Conservation (phyloP, 2,113 vertebrate species). For the human region GRCh38 chr20:36455001-36455500, state of each 20-base stretch:
- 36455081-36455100: neutral
- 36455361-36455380: conserved; percentile 13
- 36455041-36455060: neutral
- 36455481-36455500: neutral
- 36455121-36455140: neutral
- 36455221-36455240: neutral
- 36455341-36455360: conserved; percentile 43
- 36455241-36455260: neutral
- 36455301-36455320: neutral
- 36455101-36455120: neutral
- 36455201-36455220: neutral
- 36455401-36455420: neutral
- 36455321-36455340: neutral
- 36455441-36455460: neutral
- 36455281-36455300: neutral
- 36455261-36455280: neutral
- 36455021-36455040: neutral
- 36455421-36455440: neutral
- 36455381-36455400: neutral
- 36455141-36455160: neutral
- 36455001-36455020: neutral
- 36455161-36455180: neutral
- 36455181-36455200: neutral
- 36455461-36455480: neutral
- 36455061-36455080: neutral